These are phyloP conservation scores for Drosophila ogumai DNA, from an alignment of 1,140 invertebrate genomes.

Conservation along the genomic window DNA sequence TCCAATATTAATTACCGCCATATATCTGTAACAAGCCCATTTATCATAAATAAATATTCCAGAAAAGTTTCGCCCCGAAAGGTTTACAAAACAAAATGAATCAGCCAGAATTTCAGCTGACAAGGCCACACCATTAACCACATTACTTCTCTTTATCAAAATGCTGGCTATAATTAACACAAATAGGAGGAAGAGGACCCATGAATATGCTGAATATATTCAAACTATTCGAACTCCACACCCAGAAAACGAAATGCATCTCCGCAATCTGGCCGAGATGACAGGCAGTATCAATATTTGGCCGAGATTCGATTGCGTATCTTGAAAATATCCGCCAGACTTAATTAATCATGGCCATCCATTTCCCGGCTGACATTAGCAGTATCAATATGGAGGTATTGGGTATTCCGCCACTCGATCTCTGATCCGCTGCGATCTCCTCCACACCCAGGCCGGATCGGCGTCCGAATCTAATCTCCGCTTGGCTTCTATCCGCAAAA, in stretches of 20 bases:
- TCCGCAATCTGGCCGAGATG: neutral
- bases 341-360: slow-evolving; percentile 29
- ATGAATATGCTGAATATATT: neutral
- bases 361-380: slow-evolving; percentile 4
- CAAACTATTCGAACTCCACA: neutral
- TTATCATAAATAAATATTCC: neutral
- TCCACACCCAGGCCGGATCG: neutral
- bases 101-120: neutral
- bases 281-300: slow-evolving; percentile 19
- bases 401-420: slow-evolving; percentile 4
- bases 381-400: slow-evolving; percentile 25
- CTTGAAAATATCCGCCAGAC: slow-evolving; percentile 6
- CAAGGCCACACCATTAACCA: neutral
- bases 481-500: slow-evolving; percentile 31
- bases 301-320: slow-evolving; percentile 15
- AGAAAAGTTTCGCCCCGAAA: neutral
- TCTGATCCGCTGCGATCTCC: neutral
- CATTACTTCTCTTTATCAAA: neutral
- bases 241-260: slow-evolving; percentile 1
- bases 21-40: neutral
- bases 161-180: neutral
- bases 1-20: neutral
- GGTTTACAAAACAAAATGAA: slow-evolving; percentile 2
- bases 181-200: neutral
- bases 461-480: slow-evolving; percentile 23